A percentile compares a stretch with the other conserved stretches of the same genome.
These are phyloP conservation scores for Rutilus rutilus DNA, from an alignment of 2,113 vertebrate species.

Conservation along the genomic window DNA sequence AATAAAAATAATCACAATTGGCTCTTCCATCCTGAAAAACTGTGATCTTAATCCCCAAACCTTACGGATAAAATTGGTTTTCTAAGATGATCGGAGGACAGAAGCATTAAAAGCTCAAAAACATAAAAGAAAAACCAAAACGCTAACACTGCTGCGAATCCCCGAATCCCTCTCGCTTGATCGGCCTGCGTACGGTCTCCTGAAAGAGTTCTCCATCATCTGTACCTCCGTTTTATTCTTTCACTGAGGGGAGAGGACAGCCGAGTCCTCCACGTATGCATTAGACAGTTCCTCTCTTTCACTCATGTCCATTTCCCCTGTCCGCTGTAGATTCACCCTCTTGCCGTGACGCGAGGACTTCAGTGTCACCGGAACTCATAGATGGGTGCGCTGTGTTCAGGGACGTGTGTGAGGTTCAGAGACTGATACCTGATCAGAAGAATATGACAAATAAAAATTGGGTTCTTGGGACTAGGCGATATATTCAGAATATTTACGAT, in stretches of 20 bases:
- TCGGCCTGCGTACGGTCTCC: conserved; percentile 29
- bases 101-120: conserved; percentile 30
- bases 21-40: conserved; percentile 7
- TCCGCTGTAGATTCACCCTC: conserved; percentile 2
- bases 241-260: conserved; percentile 49
- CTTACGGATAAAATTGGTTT: conserved; percentile 36
- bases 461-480: background rate
- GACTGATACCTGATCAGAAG: conserved; percentile 90
- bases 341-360: conserved; percentile 1
- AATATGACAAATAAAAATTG: background rate
- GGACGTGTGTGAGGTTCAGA: conserved; percentile 91
- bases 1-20: background rate
- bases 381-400: conserved; percentile 93
- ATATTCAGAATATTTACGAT: background rate
- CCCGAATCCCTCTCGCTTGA: conserved; percentile 42
- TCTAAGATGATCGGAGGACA: conserved; percentile 43
- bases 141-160: conserved; percentile 51
- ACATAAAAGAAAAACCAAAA: conserved; percentile 28
- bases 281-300: conserved; percentile 52
- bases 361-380: conserved; percentile 96
- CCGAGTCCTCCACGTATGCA: conserved; percentile 52
- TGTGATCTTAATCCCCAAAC: conserved; percentile 33
- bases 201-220: conserved; percentile 33
- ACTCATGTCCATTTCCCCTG: conserved; percentile 44
- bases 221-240: conserved; percentile 31